Evolutionary conservation across 2,797 vertebrate species (phyloP), one percentile per base, ranked within the genome.

Genomic region (Enteromius mattozi): DNA sequence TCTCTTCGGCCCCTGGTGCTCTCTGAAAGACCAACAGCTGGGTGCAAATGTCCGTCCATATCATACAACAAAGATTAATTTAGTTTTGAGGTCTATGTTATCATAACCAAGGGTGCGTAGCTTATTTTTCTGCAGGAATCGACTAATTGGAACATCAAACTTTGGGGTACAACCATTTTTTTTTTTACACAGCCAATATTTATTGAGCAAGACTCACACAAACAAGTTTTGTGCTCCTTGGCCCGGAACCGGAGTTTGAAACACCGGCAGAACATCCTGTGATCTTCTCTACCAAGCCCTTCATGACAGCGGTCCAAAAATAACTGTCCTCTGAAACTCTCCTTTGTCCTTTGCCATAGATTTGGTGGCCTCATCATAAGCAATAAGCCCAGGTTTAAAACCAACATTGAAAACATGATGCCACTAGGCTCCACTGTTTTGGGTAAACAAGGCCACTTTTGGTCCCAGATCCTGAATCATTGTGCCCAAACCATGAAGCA

Each of bases 21-120:
- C 68, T 49, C 78, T 88, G 74, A 89, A 87, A 89, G 85, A 79
- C 87, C 83, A 86, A 83, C 86, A 88, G 89, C 86, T 87, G 85
- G 54, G 74, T 45, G 37, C 66, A 65, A 74, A 70, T 76, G 35
- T 85, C 49, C 4, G 14, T 51, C 71, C 83, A 82, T 79, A 80
- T 86, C 69, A 56, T n/a, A n/a, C 72, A 47, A 86, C 83, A 85
- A 86, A 88, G 86, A 86, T 86, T 78, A 37, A 84, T 88, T 86
- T 86, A 85, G 65, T 83, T 81, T 82, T 51, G 65, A 82, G 76
- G 66, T 85, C 82, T 61, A 14, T 80, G 83, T 88, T 84, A 35
- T 83, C 74, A 74, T 85, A 78, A 77, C 78, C 80, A 85, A 10
- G 75, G 75, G 82, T 75, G 47, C 66, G 6, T 65, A 45, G 77